phyloP scores from a whole-genome alignment of 2,888 invertebrate genomes.

The Catocala sponsa region DNA sequence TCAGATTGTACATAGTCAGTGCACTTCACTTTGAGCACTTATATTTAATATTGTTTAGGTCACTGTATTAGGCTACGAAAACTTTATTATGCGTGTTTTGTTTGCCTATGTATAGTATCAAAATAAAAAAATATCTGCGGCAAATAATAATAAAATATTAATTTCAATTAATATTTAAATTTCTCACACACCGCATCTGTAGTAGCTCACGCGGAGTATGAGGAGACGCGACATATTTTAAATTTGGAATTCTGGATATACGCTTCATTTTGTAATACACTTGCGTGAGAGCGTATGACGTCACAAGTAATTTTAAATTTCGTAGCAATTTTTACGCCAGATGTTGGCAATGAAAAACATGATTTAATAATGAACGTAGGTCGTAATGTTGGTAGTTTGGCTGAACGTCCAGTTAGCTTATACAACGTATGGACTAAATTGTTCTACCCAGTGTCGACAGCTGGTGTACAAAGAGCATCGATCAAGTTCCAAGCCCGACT shows the following conservation, averaged over 20 bases:
- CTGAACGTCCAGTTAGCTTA: slow-evolving; percentile 37
- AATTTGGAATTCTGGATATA: slow-evolving; percentile 9
- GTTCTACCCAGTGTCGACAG: slow-evolving; percentile 62
- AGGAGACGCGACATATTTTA: slow-evolving; percentile 4
- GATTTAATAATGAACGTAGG: slow-evolving; percentile 31
- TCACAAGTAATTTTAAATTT: background rate
- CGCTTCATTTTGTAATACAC: slow-evolving; percentile 1
- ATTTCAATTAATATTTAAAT: background rate
- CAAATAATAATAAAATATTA: slow-evolving; percentile 21
- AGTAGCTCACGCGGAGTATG: background rate
- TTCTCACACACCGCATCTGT: background rate
- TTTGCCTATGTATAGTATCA: background rate
- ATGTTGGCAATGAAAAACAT: slow-evolving; percentile 31
- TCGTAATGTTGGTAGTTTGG: slow-evolving; percentile 23
- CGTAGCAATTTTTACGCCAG: slow-evolving; percentile 21
- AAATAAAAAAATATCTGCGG: background rate
- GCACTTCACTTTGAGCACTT: slow-evolving; percentile 72
- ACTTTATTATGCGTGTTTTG: slow-evolving; percentile 7
- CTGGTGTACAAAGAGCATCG: slow-evolving; percentile 59
- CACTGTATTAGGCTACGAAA: slow-evolving; percentile 40
- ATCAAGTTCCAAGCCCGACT: slow-evolving; percentile 57
- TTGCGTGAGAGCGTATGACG: slow-evolving; percentile 7
- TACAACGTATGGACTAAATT: slow-evolving; percentile 41
- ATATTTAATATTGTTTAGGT: slow-evolving; percentile 31
- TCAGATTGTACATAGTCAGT: slow-evolving; percentile 63